Evolutionary conservation across 2,888 invertebrate genomes (phyloP).

Genomic region (Acanthopleura granulata): DNA sequence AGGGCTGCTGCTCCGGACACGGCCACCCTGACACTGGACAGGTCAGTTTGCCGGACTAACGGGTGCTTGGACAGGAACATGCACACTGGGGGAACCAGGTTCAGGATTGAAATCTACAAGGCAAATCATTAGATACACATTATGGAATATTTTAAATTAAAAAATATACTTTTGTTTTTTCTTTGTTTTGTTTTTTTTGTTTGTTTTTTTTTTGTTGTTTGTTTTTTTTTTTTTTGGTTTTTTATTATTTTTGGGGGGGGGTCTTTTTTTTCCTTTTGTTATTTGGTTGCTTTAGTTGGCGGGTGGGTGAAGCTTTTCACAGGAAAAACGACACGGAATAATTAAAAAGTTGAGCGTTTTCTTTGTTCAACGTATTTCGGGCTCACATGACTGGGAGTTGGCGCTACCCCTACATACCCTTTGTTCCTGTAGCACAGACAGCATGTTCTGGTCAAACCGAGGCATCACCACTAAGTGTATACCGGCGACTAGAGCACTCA

Average conservation of each 20-base stretch:
- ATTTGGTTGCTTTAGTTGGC: too few relatives aligned
- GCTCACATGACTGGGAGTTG: too few relatives aligned
- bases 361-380: too few relatives aligned
- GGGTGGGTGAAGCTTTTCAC: too few relatives aligned
- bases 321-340: too few relatives aligned
- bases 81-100: slow-evolving; percentile 5
- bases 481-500: neutral
- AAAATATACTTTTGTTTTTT: too few relatives aligned
- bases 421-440: neutral
- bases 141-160: neutral
- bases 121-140: neutral
- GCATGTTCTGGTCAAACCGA: neutral
- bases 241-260: too few relatives aligned
- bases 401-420: neutral
- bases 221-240: too few relatives aligned
- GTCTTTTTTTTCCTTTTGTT: too few relatives aligned
- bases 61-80: slow-evolving; percentile 3
- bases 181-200: too few relatives aligned
- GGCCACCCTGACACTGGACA: neutral
- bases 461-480: neutral
- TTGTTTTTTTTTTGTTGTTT: too few relatives aligned
- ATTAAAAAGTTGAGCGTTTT: too few relatives aligned
- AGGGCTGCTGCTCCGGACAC: slow-evolving; percentile 6
- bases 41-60: neutral
- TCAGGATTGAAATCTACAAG: neutral